Evolutionary conservation across 2,797 vertebrate genomes (phyloP).

Genomic region (Gallinago stenura): DNA sequence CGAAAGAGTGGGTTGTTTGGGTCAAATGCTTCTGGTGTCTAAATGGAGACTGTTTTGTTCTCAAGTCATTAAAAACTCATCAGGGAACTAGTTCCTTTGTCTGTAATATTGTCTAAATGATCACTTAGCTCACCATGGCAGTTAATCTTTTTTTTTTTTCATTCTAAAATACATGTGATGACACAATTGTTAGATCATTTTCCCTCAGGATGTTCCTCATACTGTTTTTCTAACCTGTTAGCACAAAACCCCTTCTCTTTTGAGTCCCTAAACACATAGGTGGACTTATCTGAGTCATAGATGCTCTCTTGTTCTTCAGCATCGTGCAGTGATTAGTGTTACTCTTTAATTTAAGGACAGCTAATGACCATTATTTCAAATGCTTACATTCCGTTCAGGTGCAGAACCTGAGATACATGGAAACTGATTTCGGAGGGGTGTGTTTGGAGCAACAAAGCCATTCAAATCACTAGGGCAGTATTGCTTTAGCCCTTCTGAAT

Average conservation of each 20-base stretch:
- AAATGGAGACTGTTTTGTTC: constrained; percentile 8
- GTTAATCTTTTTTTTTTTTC: constrained; percentile 15
- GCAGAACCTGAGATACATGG: not conserved
- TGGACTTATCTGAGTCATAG: not conserved
- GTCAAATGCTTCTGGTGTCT: not conserved
- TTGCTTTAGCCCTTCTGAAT: not conserved
- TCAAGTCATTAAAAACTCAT: constrained; percentile 15
- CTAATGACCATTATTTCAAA: not conserved
- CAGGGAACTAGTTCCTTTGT: not conserved
- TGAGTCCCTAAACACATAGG: not conserved
- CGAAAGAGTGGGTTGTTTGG: not conserved
- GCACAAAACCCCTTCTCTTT: not conserved
- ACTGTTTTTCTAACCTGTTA: constrained; percentile 34
- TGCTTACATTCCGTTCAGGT: not conserved
- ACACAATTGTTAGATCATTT: constrained; percentile 44
- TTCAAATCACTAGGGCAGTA: not conserved
- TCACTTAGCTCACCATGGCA: constrained; percentile 23
- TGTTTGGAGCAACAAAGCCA: not conserved
- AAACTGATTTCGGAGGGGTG: not conserved
- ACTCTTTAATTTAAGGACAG: not conserved
- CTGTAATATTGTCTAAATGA: not conserved
- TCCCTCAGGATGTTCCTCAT: constrained; percentile 1
- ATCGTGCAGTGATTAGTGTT: not conserved
- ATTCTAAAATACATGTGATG: constrained; percentile 15
- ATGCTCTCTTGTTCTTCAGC: not conserved